Evolutionary conservation across 2,797 vertebrate genomes (phyloP).

Genomic region (Triplophysa bombifrons): DNA sequence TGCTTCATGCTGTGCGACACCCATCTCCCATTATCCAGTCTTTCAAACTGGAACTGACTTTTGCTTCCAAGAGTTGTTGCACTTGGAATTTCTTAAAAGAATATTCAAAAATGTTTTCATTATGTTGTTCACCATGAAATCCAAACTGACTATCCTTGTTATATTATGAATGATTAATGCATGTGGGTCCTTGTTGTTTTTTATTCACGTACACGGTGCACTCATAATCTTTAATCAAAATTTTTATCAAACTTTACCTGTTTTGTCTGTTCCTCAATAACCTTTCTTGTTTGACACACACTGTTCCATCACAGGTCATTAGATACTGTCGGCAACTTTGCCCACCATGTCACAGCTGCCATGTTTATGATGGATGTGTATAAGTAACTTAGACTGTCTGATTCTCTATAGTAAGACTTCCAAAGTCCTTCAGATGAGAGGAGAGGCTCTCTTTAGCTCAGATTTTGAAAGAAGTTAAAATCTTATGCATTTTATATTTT

Average conservation of each 20-base stretch:
- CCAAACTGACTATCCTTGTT: no score
- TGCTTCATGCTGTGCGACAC: background rate
- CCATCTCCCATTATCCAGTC: background rate
- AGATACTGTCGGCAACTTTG: background rate
- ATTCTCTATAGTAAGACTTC: background rate
- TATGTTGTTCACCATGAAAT: no score
- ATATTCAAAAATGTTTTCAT: no score
- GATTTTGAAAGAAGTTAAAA: conserved; percentile 1
- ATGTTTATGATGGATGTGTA: conserved; percentile 17
- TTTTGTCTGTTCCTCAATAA: background rate
- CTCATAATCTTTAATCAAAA: no score
- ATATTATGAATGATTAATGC: no score
- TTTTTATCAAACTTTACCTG: no score
- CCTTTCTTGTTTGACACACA: background rate
- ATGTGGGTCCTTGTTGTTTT: no score
- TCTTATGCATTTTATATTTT: background rate
- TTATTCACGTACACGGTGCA: no score
- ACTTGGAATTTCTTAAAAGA: no score
- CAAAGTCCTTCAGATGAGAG: background rate
- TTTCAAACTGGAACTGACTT: no score
- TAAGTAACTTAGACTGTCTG: background rate
- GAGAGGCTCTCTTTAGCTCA: background rate
- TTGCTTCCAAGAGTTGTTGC: background rate
- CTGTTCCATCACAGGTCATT: conserved; percentile 12
- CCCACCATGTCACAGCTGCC: background rate